Conservation (phyloP, 35 echinoderm and acorn worm genomes). For the Apostichopus parvimensis region DNA sequence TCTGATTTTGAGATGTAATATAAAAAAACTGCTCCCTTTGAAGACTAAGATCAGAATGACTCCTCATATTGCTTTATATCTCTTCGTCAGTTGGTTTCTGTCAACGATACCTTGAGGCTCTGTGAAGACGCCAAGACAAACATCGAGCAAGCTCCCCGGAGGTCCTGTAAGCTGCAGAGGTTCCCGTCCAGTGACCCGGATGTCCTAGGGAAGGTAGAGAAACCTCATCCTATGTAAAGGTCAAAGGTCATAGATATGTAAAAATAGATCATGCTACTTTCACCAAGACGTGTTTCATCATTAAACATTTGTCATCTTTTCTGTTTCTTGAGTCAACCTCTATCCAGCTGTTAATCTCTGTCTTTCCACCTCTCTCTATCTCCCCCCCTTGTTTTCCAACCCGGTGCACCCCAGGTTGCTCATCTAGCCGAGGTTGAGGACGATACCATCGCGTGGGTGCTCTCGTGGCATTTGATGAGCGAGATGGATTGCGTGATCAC, state of each 20-base stretch:
- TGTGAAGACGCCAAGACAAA: neutral
- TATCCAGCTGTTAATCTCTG: too few species aligned
- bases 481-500: slow-evolving; percentile 98
- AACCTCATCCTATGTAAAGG: too few species aligned
- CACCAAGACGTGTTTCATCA: too few species aligned
- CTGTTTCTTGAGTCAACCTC: too few species aligned
- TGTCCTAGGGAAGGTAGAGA: slow-evolving; percentile 74
- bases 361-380: too few species aligned
- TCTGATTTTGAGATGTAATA: too few species aligned
- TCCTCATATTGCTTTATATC: neutral
- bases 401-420: slow-evolving; percentile 52
- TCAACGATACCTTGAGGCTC: slow-evolving; percentile 30
- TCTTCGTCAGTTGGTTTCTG: slow-evolving; percentile 4
- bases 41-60: too few species aligned
- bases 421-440: slow-evolving; percentile 83
- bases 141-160: slow-evolving; percentile 54
- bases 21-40: too few species aligned
- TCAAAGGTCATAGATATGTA: too few species aligned
- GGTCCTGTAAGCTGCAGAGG: slow-evolving; percentile 47
- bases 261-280: too few species aligned
- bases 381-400: too few species aligned
- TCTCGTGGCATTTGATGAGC: slow-evolving; percentile 88
- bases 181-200: slow-evolving; percentile 66
- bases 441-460: slow-evolving; percentile 71
- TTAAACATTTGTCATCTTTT: too few species aligned